Evolutionary conservation across 1,140 invertebrate species (phyloP).

Genomic region (Druon quercuslanigerum): DNA sequence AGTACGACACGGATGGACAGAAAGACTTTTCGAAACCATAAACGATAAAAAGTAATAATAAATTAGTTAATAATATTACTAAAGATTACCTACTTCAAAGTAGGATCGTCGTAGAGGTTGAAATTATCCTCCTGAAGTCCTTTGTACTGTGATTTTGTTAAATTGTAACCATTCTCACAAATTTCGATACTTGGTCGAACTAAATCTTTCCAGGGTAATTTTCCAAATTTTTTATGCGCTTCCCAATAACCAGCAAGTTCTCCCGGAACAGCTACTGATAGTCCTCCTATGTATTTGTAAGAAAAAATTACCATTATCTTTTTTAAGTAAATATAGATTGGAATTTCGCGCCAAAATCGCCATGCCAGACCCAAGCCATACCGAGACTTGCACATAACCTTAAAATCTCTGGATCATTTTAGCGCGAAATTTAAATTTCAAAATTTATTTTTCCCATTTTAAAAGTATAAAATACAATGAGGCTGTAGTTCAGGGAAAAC

Average conservation of each 20-base stretch:
- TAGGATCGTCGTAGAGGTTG: constrained; percentile 77
- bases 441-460: too few relatives aligned
- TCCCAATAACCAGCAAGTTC: constrained; percentile 92
- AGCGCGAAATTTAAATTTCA: not conserved
- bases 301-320: constrained; percentile 35
- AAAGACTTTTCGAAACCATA: too few relatives aligned
- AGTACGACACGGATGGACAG: too few relatives aligned
- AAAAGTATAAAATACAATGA: too few relatives aligned
- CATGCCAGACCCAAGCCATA: too few relatives aligned
- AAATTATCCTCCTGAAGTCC: constrained; percentile 75
- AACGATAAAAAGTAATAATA: too few relatives aligned
- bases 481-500: too few relatives aligned
- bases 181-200: constrained; percentile 86
- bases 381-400: too few relatives aligned
- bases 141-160: constrained; percentile 82
- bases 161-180: constrained; percentile 84
- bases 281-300: constrained; percentile 76
- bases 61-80: too few relatives aligned
- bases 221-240: constrained; percentile 88
- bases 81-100: constrained; percentile 77
- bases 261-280: constrained; percentile 91
- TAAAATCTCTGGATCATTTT: too few relatives aligned
- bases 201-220: constrained; percentile 87
- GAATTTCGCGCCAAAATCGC: not conserved
- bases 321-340: not conserved